phyloP scores from a whole-genome alignment of 1,140 invertebrate species.

The Orchesella cincta region DNA sequence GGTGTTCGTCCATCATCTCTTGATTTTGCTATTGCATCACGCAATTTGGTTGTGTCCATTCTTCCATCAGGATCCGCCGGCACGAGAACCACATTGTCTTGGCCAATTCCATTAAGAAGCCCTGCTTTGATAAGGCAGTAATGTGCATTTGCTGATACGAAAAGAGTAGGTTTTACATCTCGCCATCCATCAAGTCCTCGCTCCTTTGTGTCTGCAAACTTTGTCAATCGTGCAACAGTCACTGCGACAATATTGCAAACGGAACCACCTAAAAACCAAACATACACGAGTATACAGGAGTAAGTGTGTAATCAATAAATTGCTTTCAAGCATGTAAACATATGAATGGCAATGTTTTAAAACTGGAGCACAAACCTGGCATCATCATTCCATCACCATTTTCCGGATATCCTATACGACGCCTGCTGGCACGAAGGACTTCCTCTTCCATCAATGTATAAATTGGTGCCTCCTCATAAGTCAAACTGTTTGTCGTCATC shows the following conservation, averaged over 20 bases:
- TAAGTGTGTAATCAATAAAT: neutral
- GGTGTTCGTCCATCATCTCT: constrained; percentile 15
- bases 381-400: neutral
- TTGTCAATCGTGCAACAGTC: neutral
- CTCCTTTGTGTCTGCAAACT: neutral
- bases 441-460: constrained; percentile 35
- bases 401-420: constrained; percentile 28
- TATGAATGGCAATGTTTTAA: neutral
- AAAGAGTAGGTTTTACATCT: neutral
- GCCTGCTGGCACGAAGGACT: constrained; percentile 1
- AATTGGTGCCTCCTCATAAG: constrained; percentile 16
- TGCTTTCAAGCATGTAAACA: neutral
- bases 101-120: constrained; percentile 34
- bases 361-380: too few relatives aligned
- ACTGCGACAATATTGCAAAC: neutral
- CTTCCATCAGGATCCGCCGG: constrained; percentile 21
- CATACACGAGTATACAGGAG: neutral
- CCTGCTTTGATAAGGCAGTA: constrained; percentile 10
- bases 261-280: neutral
- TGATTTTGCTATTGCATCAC: constrained; percentile 5
- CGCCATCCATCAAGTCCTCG: neutral
- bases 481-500: neutral
- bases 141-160: neutral
- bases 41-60: constrained; percentile 32
- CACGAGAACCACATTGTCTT: neutral